These are phyloP conservation scores for Steinernema hermaphroditum DNA, from an alignment of 2,888 invertebrate genomes.

Conservation along the genomic window DNA sequence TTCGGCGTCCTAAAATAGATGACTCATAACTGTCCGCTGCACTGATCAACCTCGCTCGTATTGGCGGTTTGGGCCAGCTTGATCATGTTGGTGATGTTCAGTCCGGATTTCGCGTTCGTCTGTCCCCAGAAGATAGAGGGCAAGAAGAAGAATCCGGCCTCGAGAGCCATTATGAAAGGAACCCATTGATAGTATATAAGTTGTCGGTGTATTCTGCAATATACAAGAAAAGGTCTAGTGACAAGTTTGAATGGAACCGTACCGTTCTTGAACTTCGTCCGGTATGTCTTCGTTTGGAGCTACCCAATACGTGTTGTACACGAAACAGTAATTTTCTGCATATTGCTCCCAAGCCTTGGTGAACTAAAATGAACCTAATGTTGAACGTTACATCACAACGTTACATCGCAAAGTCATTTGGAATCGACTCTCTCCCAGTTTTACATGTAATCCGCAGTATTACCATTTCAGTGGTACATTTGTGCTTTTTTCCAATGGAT, in stretches of 20 bases:
- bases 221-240: not conserved
- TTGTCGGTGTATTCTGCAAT: constrained; percentile 56
- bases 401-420: constrained; percentile 3
- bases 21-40: too few species aligned
- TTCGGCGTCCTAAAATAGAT: constrained; percentile 46
- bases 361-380: constrained; percentile 48
- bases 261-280: constrained; percentile 50
- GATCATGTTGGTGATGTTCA: constrained; percentile 60
- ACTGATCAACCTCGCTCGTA: constrained; percentile 51
- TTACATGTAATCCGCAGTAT: too few species aligned
- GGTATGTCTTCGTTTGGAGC: constrained; percentile 59
- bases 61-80: constrained; percentile 56
- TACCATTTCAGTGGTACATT: too few species aligned
- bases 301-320: constrained; percentile 65
- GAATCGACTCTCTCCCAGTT: too few species aligned
- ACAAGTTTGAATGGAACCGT: too few species aligned
- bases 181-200: constrained; percentile 65
- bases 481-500: too few species aligned
- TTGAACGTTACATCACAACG: too few species aligned
- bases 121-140: constrained; percentile 46
- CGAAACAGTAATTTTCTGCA: constrained; percentile 65
- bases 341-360: constrained; percentile 63
- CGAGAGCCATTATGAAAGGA: constrained; percentile 63
- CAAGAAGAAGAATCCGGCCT: constrained; percentile 62
- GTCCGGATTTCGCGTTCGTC: constrained; percentile 50